Conservation (phyloP, 2,797 vertebrate genomes). For the Premnoplex brunnescens region DNA sequence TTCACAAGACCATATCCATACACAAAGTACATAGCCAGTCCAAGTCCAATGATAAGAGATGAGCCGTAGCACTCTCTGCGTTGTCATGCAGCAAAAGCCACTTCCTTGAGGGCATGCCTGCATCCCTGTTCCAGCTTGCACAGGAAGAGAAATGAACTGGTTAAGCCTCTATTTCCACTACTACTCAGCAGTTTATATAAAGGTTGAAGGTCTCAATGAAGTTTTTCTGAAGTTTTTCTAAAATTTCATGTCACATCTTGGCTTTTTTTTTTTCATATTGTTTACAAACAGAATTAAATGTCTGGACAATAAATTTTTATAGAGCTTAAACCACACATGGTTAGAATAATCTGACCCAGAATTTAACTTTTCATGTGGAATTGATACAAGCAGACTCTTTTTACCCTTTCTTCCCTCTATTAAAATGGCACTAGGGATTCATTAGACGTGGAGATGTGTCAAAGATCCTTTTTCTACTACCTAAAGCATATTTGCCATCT, state of each 20-base stretch:
- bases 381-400: not conserved
- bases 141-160: not conserved
- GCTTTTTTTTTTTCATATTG: not conserved
- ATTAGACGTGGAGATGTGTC: not conserved
- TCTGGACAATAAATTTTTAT: not conserved
- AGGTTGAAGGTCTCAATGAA: not conserved
- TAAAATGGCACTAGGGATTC: not conserved
- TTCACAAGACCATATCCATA: not conserved
- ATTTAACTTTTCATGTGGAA: not conserved
- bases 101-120: rapidly evolving
- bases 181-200: not conserved
- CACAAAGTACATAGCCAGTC: not conserved
- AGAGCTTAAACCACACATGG: not conserved
- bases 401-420: not conserved
- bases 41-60: not conserved
- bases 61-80: not conserved
- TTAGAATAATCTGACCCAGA: not conserved
- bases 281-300: not conserved
- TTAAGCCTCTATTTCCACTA: not conserved
- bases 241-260: not conserved
- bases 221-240: not conserved
- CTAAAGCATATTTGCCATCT: not conserved
- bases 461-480: not conserved
- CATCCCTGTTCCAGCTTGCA: not conserved
- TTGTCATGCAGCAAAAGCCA: not conserved